Base-by-base conservation (phyloP, 2,797 vertebrate species). In the Pseudopleuronectes americanus region DNA sequence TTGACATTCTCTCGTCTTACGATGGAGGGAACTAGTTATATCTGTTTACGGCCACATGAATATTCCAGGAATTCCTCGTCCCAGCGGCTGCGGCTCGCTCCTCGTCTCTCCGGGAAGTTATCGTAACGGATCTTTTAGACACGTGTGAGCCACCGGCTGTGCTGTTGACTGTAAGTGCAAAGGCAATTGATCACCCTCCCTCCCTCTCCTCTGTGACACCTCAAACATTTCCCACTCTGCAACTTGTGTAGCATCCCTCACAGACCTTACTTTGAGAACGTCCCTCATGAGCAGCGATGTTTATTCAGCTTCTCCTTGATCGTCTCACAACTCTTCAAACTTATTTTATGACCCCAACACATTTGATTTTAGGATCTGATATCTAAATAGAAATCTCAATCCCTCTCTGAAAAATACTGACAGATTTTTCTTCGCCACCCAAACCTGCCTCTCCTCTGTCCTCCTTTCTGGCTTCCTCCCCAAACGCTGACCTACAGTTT, bases 1-100 rank as follows among this genome's bases (percentile, higher is more conserved):
- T 94, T 93, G 93, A 94, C 92, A 90, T 91, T 92, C 92, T 93
- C 93, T 95, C 92, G 64, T 91, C 92, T 95, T 95, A 92, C 94
- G 64, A 70, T 60, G 60, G 72, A 81, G 82, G 83, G 80, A 86
- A 87, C 84, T 72, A 84, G 84, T 88, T 89, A 71, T 75, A 86
- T 88, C 86, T 87, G 87, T 82, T 87, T 85, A 86, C 80, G 64
- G 82, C 80, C 57, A 54, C 51, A 53, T 22, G 69, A 74, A 82
- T 84, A 87, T 93, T 93, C 92, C 92, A 74, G 93, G 93, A 94
- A 94, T 71, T 66, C 69, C 78, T 73, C 53, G 61, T 67, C 77
- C 66, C 59, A 1, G 26, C 66, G 1, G 26, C 66, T 22, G 52
- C 74, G 9, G 45, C 71, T 64, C 47, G 4, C 49, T 47, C 80